Percentiles rank a stretch among this genome's conserved stretches.
Evolutionary conservation across 2,888 invertebrate species (phyloP).

Genomic region (Aphodius sticticus): DNA sequence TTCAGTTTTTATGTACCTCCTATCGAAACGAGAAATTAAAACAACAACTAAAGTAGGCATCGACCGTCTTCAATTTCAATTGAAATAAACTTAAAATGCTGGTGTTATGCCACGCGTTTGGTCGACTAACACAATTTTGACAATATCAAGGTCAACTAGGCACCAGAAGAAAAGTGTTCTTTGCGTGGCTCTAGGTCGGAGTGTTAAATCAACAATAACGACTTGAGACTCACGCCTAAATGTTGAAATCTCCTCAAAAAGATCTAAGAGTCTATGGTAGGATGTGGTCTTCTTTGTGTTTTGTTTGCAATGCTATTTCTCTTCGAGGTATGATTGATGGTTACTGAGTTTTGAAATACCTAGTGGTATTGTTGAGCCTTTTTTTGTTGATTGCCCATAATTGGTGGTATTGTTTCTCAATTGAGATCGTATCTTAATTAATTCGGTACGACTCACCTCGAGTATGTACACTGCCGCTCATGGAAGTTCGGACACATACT

Average conservation of each 20-base stretch:
- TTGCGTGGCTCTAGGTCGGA: background rate
- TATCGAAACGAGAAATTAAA: too few species aligned
- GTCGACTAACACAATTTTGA: background rate
- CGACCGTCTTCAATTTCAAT: background rate
- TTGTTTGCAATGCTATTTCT: background rate
- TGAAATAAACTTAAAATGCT: too few species aligned
- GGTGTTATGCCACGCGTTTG: background rate
- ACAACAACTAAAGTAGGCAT: background rate
- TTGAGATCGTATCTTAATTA: slow-evolving; percentile 4
- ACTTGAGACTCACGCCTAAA: background rate
- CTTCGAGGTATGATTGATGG: background rate
- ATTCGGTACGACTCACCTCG: background rate
- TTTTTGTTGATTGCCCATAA: background rate
- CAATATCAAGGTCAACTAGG: background rate
- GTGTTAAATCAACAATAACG: background rate
- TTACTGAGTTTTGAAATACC: background rate
- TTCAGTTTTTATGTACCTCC: too few species aligned
- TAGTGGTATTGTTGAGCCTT: background rate
- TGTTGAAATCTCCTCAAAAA: background rate
- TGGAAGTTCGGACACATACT: too few species aligned
- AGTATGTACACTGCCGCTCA: too few species aligned
- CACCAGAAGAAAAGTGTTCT: background rate
- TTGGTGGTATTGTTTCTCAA: background rate
- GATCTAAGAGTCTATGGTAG: background rate
- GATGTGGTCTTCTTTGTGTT: background rate